Base-by-base conservation (phyloP, 1,140 invertebrate species). In the Oncopeltus fasciatus region DNA sequence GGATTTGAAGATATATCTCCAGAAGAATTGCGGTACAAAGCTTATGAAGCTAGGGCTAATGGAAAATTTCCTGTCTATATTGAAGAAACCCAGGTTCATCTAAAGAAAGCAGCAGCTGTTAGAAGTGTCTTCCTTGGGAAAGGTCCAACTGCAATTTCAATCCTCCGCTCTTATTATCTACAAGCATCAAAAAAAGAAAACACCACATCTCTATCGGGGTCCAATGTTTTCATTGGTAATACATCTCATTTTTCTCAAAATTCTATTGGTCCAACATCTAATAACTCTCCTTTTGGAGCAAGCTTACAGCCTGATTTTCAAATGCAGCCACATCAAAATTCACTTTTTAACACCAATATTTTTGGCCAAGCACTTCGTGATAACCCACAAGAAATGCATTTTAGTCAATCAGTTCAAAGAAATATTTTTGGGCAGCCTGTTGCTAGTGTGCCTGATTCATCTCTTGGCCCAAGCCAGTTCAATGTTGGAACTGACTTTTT, bases 1-100 rank as follows among this genome's bases (percentile, higher is more conserved):
- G 66, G 61, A n/a, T 65, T 59, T 31, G 58, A 60, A 28, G 66
- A 67, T 26, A 56, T 33, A 53, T 65, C 64, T 2, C 64, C 64
- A 2, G 66, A 67, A 33, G 66, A 67, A 29, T 46, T 67, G n/a
- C 38, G 66, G 43, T 47, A 14, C 3, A 56, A 58, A 31, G 63
- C 63, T 24, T 66, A 62, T 21, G n/a, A 46, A 31, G 63, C 65
- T 11, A 51, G 60, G 53, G 38, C 11, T 1, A 28, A 5, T 31
- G 21, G 21, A 28, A 61, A 49, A 49, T 56, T 59, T 47, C 20
- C 31, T 16, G 51, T 21, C 9, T 65, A 65, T 53, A 27, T 59
- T n/a, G 5, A 18, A 9, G 56, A 57, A 29, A 24, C 26, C 12
- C 26, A 33, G 4, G 26, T 18, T 20, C n/a, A 31, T n/a, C 26